Evolutionary conservation across 2,888 invertebrate species (phyloP).

Genomic region (Ectemnius cavifrons): DNA sequence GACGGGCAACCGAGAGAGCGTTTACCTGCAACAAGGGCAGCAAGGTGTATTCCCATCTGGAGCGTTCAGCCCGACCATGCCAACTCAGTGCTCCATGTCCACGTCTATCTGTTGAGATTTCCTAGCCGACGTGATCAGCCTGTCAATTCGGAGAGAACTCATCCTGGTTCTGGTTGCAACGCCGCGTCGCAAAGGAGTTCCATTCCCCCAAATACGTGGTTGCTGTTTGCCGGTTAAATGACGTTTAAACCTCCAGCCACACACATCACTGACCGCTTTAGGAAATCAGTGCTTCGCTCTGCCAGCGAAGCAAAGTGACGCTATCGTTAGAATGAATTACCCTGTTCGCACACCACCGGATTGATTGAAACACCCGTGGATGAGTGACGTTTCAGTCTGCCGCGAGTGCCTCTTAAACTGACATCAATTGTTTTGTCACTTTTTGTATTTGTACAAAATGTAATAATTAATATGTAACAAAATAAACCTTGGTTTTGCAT

Average conservation of each 20-base stretch:
- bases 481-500: too few relatives aligned
- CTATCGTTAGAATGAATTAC: too few relatives aligned
- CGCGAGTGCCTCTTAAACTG: too few relatives aligned
- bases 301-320: too few relatives aligned
- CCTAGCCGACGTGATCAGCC: conserved; percentile 66
- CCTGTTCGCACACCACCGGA: too few relatives aligned
- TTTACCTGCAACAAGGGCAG: conserved; percentile 26
- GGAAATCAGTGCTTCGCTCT: too few relatives aligned
- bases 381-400: too few relatives aligned
- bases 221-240: not conserved
- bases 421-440: too few relatives aligned
- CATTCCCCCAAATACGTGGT: not conserved
- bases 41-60: conserved; percentile 52
- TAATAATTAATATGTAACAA: too few relatives aligned
- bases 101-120: conserved; percentile 67
- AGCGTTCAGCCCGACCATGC: conserved; percentile 36
- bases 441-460: too few relatives aligned
- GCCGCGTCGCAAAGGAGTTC: not conserved
- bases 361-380: too few relatives aligned
- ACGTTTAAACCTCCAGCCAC: not conserved
- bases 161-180: not conserved
- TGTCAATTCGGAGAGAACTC: conserved; percentile 41
- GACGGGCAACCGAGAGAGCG: conserved; percentile 43
- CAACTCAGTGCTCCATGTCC: conserved; percentile 35
- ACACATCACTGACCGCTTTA: not conserved